Conservation (phyloP, 2,797 vertebrate genomes). For the Podarcis siculus region DNA sequence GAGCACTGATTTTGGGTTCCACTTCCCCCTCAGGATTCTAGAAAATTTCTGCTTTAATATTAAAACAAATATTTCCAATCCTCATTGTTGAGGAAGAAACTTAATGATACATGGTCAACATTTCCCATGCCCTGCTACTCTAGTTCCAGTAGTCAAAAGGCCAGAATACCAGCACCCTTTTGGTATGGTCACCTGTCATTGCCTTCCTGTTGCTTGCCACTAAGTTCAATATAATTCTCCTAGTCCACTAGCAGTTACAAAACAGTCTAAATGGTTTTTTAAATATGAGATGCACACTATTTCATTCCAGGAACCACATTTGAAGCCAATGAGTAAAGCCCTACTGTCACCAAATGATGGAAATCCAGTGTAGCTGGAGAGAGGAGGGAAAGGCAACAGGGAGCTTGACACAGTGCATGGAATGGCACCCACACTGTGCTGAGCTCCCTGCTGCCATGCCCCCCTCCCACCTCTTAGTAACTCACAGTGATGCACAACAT, state of each 20-base stretch:
- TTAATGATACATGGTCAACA: neutral
- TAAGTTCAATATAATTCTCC: neutral
- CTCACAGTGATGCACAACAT: no score
- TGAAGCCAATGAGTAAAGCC: neutral
- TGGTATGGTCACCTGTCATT: neutral
- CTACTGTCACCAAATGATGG: neutral
- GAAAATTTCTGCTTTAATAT: neutral
- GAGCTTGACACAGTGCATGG: no score
- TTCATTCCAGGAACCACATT: neutral
- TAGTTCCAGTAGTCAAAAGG: neutral
- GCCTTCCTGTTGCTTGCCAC: neutral
- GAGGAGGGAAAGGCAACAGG: no score
- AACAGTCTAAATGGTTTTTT: neutral
- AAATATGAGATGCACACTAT: neutral
- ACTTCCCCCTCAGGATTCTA: neutral
- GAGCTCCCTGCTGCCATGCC: no score
- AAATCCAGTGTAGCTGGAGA: neutral
- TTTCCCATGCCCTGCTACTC: neutral
- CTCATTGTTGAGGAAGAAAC: neutral
- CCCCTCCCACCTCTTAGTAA: no score
- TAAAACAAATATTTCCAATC: neutral
- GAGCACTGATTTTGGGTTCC: neutral
- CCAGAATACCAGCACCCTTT: neutral
- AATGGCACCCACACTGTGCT: no score
- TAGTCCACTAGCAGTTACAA: neutral